Percentiles rank a stretch among this genome's conserved stretches.
These are phyloP conservation scores for Ranitomeya variabilis DNA, from an alignment of 2,113 vertebrate species.

Conservation along the genomic window DNA sequence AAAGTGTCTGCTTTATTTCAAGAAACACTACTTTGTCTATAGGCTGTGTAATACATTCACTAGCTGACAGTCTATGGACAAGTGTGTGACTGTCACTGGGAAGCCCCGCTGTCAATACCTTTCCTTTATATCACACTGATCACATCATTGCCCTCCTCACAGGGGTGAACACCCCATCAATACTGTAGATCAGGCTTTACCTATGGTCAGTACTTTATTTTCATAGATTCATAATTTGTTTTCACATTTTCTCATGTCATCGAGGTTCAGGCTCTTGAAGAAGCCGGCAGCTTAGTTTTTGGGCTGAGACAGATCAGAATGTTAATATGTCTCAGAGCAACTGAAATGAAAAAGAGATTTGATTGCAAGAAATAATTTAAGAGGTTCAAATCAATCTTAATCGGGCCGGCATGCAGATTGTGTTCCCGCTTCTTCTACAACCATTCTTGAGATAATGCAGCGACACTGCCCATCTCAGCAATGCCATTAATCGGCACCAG, in stretches of 20 bases:
- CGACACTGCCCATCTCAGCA: constrained; percentile 12
- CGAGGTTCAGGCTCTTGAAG: background rate
- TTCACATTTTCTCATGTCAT: background rate
- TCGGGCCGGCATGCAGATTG: constrained; percentile 22
- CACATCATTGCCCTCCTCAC: background rate
- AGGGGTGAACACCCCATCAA: background rate
- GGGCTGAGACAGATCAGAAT: constrained; percentile 28
- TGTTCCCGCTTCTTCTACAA: background rate
- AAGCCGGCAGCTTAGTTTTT: background rate
- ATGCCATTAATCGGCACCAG: background rate
- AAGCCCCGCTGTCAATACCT: background rate
- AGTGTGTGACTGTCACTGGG: too few relatives aligned
- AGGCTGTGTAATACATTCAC: too few relatives aligned
- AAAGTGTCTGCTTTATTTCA: too few relatives aligned
- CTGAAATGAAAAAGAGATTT: constrained; percentile 44
- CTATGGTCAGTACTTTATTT: background rate
- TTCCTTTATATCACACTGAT: background rate
- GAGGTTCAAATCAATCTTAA: constrained; percentile 32
- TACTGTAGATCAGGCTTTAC: background rate
- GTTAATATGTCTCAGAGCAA: constrained; percentile 37
- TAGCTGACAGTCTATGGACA: too few relatives aligned
- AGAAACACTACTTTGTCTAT: too few relatives aligned
- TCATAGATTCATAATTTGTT: constrained; percentile 3
- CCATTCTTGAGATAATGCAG: constrained; percentile 7
- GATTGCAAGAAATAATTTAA: constrained; percentile 45